Evolutionary conservation across 2,888 invertebrate species (phyloP).

Genomic region (Pasiphila rectangulata): DNA sequence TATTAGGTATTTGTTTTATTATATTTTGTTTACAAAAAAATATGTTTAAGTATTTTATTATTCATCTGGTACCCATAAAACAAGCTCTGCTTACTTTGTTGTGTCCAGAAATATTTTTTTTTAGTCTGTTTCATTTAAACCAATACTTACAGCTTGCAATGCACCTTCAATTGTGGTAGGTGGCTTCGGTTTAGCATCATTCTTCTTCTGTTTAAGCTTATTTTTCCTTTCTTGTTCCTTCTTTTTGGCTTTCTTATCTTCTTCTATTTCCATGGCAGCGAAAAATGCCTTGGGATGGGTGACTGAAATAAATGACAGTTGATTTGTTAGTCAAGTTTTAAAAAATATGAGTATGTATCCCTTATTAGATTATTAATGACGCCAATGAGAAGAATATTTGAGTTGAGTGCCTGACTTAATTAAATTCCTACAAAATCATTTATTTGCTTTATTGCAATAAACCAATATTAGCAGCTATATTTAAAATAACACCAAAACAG

Average conservation of each 20-base stretch:
- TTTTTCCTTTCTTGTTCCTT: conserved; percentile 67
- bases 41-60: too few species aligned
- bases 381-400: too few species aligned
- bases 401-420: too few species aligned
- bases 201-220: conserved; percentile 67
- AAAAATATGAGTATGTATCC: background rate
- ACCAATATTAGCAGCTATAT: too few species aligned
- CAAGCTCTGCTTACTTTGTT: too few species aligned
- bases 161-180: conserved; percentile 85
- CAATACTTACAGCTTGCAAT: conserved; percentile 75
- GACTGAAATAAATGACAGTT: conserved; percentile 66
- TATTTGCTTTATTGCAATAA: too few species aligned
- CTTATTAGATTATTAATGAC: too few species aligned
- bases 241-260: conserved; percentile 80
- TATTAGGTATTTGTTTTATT: too few species aligned
- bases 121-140: background rate
- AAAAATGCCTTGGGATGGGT: conserved; percentile 85
- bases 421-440: too few species aligned
- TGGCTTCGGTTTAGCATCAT: conserved; percentile 81
- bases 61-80: too few species aligned
- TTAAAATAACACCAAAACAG: conserved; percentile 5
- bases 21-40: too few species aligned
- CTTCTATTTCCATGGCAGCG: conserved; percentile 82
- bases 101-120: background rate
- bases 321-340: background rate